Conservation (phyloP, 1,140 invertebrate species). For the Drosophila pectinifera region DNA sequence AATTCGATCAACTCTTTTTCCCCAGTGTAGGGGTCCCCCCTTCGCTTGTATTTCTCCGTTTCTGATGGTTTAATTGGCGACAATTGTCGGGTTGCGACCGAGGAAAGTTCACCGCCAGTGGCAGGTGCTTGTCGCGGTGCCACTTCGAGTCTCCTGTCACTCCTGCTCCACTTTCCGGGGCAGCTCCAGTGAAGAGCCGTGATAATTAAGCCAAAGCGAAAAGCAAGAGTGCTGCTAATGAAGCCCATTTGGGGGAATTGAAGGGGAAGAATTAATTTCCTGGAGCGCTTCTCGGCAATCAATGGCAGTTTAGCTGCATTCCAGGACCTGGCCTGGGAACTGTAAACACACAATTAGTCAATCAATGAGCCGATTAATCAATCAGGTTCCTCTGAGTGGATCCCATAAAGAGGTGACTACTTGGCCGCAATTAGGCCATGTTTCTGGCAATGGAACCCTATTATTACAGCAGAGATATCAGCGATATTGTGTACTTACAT, state of each 20-base stretch:
- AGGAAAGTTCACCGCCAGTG: slow-evolving; percentile 57
- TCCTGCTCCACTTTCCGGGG: slow-evolving; percentile 37
- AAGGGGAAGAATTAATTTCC: slow-evolving; percentile 32
- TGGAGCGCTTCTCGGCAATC: slow-evolving; percentile 14
- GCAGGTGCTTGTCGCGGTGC: slow-evolving; percentile 32
- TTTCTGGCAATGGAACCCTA: slow-evolving; percentile 11
- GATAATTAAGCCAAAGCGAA: slow-evolving; percentile 43
- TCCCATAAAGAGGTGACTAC: slow-evolving; percentile 29
- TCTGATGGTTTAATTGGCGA: slow-evolving; percentile 71
- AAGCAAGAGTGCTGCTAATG: slow-evolving; percentile 50
- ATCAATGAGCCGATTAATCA: slow-evolving; percentile 45
- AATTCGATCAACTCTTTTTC: no score
- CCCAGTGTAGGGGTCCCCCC: not conserved
- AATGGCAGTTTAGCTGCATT: slow-evolving; percentile 36
- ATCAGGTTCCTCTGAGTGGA: slow-evolving; percentile 25
- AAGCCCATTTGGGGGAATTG: slow-evolving; percentile 49
- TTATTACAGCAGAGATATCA: not conserved
- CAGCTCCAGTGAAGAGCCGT: slow-evolving; percentile 26
- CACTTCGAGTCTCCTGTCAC: slow-evolving; percentile 27
- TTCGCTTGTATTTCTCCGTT: slow-evolving; percentile 15
- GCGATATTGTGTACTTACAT: not conserved
- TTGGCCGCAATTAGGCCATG: slow-evolving; percentile 29
- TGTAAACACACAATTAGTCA: slow-evolving; percentile 41
- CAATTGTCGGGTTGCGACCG: slow-evolving; percentile 66
- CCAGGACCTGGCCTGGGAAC: slow-evolving; percentile 37